Percentiles rank a stretch among this genome's conserved stretches.
These are phyloP conservation scores for Semnopithecus entellus DNA, from an alignment of 2,113 vertebrate species.

Conservation along the genomic window DNA sequence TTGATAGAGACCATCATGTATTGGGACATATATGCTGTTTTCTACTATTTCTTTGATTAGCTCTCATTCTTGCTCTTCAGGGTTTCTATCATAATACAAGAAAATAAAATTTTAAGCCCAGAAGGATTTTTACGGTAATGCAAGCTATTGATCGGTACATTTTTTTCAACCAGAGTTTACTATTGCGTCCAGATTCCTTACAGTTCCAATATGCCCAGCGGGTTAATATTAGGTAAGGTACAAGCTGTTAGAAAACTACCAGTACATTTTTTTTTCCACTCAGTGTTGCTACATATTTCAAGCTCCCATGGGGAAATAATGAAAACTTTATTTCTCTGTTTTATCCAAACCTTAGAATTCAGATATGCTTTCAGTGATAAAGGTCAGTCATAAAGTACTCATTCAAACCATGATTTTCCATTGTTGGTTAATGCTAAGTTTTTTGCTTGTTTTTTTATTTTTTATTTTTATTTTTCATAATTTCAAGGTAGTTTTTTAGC, in stretches of 20 bases:
- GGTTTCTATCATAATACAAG: constrained; percentile 80
- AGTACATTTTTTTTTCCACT: constrained; percentile 30
- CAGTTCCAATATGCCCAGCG: constrained; percentile 73
- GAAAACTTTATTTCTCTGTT: constrained; percentile 23
- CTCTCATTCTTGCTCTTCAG: constrained; percentile 75
- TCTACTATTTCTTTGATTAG: constrained; percentile 77
- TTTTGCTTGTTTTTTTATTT: too few species aligned
- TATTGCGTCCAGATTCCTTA: constrained; percentile 71
- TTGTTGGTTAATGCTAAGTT: background rate
- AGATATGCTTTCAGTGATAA: background rate
- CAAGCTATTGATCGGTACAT: constrained; percentile 78
- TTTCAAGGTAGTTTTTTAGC: too few species aligned
- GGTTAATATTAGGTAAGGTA: constrained; percentile 79
- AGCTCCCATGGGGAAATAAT: constrained; percentile 3
- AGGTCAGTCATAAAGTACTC: background rate
- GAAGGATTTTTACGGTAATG: constrained; percentile 83
- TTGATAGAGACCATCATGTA: constrained; percentile 56
- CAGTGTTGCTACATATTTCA: constrained; percentile 22
- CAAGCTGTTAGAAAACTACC: constrained; percentile 72
- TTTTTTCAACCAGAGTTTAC: constrained; percentile 75
- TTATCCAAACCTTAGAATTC: constrained; percentile 9
- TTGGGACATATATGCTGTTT: constrained; percentile 68
- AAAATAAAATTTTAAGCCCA: constrained; percentile 85
- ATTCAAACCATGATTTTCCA: background rate
- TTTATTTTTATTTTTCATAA: too few species aligned